phyloP scores from a whole-genome alignment of 2,888 invertebrate genomes.

The Rhamnusium bicolor region DNA sequence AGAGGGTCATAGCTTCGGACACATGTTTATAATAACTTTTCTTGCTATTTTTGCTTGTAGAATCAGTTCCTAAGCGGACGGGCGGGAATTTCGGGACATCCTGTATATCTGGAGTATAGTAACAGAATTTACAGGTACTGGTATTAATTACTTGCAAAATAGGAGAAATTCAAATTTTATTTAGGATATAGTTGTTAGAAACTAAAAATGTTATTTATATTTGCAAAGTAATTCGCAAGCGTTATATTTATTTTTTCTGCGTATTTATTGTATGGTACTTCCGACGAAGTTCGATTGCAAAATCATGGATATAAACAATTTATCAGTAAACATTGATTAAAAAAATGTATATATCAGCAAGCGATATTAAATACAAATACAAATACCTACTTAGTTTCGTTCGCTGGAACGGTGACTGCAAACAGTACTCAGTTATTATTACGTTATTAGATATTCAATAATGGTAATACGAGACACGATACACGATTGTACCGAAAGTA shows the following conservation, averaged over 20 bases:
- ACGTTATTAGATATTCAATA: constrained; percentile 3
- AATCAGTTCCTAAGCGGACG: too few species aligned
- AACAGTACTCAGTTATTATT: not conserved
- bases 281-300: not conserved
- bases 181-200: too few species aligned
- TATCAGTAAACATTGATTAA: not conserved
- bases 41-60: too few species aligned
- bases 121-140: too few species aligned
- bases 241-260: not conserved
- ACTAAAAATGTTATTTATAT: too few species aligned
- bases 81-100: too few species aligned
- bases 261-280: not conserved
- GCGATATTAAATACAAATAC: not conserved
- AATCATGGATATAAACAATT: not conserved
- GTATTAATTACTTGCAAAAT: too few species aligned
- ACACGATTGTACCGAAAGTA: constrained; percentile 7
- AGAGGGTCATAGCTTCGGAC: too few species aligned
- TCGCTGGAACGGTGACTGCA: not conserved
- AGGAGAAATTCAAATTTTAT: too few species aligned
- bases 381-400: not conserved
- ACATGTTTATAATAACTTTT: too few species aligned
- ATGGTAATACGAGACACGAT: constrained; percentile 9
- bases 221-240: too few species aligned
- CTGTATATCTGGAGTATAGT: too few species aligned
- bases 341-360: not conserved